These are phyloP conservation scores for Ischnura elegans DNA, from an alignment of 2,888 invertebrate genomes.

Conservation along the genomic window DNA sequence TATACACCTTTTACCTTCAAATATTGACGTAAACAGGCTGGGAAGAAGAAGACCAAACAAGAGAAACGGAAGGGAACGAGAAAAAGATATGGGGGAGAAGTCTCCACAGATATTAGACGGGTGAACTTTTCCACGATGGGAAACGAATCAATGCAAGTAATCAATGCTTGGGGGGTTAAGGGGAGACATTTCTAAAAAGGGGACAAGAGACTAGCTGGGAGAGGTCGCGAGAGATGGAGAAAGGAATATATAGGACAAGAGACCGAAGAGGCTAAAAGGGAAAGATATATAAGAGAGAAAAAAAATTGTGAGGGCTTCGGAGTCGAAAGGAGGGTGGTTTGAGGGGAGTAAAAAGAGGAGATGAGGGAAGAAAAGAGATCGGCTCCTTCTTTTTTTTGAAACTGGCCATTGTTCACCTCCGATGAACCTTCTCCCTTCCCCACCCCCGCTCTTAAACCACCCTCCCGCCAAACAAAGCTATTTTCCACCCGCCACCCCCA, in stretches of 20 bases:
- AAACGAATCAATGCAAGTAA: background rate
- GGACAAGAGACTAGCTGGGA: background rate
- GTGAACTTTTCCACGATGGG: background rate
- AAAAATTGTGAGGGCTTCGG: background rate
- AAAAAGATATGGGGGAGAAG: background rate
- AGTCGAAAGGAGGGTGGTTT: background rate
- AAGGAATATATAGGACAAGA: background rate
- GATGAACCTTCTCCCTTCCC: background rate
- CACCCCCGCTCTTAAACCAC: background rate
- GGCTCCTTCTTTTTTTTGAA: constrained; percentile 13
- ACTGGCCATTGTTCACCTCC: constrained; percentile 21
- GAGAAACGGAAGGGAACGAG: background rate
- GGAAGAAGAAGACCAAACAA: too few species aligned
- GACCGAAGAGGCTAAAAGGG: background rate
- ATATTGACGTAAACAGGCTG: too few species aligned
- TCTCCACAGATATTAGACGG: background rate
- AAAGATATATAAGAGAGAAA: background rate
- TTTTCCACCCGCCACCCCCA: background rate
- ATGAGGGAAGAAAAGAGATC: background rate
- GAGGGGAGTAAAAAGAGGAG: background rate
- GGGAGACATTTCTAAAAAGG: background rate
- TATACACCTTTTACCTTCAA: too few species aligned
- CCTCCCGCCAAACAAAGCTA: background rate
- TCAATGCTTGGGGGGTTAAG: background rate
- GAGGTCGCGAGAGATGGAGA: background rate